phyloP scores from a whole-genome alignment of 2,113 vertebrate genomes.

The Halcyon malimbica region DNA sequence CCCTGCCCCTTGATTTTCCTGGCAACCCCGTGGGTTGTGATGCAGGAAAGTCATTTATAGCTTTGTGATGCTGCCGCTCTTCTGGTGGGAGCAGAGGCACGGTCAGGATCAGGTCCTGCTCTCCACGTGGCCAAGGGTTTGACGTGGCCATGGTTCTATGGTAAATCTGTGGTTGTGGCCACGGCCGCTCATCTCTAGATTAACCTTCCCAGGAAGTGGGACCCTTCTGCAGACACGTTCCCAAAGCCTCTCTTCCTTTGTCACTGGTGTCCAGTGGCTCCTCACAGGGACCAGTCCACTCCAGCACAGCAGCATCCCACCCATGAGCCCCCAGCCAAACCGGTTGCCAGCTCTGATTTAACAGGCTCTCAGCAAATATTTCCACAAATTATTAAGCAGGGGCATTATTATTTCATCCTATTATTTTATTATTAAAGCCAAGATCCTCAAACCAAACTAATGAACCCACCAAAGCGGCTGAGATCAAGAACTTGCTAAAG shows the following conservation, averaged over 20 bases:
- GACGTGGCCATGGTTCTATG: rapidly evolving
- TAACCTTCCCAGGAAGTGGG: not conserved
- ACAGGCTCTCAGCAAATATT: not conserved
- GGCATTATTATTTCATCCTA: not conserved
- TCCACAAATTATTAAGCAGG: not conserved
- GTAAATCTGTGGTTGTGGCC: not conserved
- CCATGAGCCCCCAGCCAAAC: not conserved
- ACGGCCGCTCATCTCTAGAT: not conserved
- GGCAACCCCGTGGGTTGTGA: rapidly evolving
- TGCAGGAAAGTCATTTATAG: not conserved
- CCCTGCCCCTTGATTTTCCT: not conserved
- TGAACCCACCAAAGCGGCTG: rapidly evolving
- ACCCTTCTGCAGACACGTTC: not conserved
- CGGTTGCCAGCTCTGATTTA: not conserved
- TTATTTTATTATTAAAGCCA: not conserved
- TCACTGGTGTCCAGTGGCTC: not conserved
- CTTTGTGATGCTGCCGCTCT: rapidly evolving
- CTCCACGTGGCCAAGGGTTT: not conserved
- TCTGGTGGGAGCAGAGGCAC: not conserved
- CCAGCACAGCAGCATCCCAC: not conserved
- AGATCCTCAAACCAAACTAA: not conserved
- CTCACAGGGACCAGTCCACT: not conserved
- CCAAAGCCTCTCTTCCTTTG: not conserved
- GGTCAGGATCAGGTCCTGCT: not conserved
- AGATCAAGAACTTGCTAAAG: conserved; percentile 3